These are phyloP conservation scores for Nowickia ferox DNA, from an alignment of 2,888 invertebrate species.

Conservation along the genomic window DNA sequence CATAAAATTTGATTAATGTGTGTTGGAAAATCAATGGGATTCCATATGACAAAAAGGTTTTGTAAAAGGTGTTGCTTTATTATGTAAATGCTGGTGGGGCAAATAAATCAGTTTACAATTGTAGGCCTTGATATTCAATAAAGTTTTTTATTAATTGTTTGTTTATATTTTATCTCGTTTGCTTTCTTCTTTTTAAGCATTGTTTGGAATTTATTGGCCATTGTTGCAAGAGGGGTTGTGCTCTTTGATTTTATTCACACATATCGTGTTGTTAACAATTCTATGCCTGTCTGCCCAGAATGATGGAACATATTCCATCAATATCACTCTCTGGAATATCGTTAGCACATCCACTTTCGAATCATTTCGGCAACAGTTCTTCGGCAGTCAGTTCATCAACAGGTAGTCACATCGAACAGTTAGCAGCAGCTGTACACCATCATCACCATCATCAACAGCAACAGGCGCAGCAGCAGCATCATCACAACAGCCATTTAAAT, in stretches of 20 bases:
- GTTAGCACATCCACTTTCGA: slow-evolving; percentile 82
- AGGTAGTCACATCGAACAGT: slow-evolving; percentile 72
- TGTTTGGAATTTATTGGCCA: slow-evolving; percentile 60
- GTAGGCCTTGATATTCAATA: neutral
- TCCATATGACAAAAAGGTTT: slow-evolving; percentile 5
- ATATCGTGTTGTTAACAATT: slow-evolving; percentile 53
- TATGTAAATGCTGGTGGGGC: slow-evolving; percentile 39
- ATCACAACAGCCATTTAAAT: slow-evolving; percentile 72
- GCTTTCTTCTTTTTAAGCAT: slow-evolving; percentile 32
- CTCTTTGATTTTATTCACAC: slow-evolving; percentile 45
- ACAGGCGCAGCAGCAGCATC: slow-evolving; percentile 76
- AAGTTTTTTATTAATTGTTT: slow-evolving; percentile 36
- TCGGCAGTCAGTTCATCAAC: slow-evolving; percentile 75
- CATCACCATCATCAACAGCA: slow-evolving; percentile 77
- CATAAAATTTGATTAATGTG: slow-evolving; percentile 11
- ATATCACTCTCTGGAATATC: slow-evolving; percentile 83
- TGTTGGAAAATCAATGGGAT: slow-evolving; percentile 50
- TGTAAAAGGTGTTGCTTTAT: slow-evolving; percentile 66
- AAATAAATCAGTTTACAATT: slow-evolving; percentile 45
- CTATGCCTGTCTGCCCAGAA: slow-evolving; percentile 77
- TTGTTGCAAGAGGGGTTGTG: slow-evolving; percentile 38
- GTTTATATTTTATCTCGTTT: slow-evolving; percentile 4
- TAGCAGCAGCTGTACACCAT: slow-evolving; percentile 74
- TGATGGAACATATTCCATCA: slow-evolving; percentile 84
- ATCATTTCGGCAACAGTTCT: slow-evolving; percentile 80